Percentiles rank a stretch among this genome's conserved stretches.
Evolutionary conservation across 23 tunicate species (phyloP).

Genomic region (Phallusia fumigata): DNA sequence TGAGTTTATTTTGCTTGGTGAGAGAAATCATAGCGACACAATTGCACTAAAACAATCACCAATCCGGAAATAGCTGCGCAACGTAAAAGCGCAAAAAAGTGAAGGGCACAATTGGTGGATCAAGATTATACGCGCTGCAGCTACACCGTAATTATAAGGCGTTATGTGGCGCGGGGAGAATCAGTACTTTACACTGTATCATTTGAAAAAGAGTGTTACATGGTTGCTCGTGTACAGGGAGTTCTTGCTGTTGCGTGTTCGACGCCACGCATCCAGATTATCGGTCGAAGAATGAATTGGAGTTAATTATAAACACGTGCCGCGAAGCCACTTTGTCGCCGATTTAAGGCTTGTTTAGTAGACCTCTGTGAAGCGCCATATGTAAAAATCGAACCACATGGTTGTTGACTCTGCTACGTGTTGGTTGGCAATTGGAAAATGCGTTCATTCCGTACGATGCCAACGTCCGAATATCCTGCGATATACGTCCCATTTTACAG

Average conservation of each 20-base stretch:
- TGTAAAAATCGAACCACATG: conserved; percentile 5
- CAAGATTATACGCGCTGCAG: too few species aligned
- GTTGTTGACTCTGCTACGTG: not conserved
- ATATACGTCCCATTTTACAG: conserved; percentile 9
- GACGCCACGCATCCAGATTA: not conserved
- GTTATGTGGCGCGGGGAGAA: too few species aligned
- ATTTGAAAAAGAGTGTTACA: not conserved
- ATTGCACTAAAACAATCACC: too few species aligned
- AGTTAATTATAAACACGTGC: too few species aligned
- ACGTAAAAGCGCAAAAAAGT: too few species aligned
- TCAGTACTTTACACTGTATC: not conserved
- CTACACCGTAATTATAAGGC: too few species aligned
- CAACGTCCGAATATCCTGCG: conserved; percentile 26
- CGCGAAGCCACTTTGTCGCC: not conserved
- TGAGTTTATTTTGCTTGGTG: too few species aligned
- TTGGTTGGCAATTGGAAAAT: conserved; percentile 2
- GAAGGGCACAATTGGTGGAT: too few species aligned
- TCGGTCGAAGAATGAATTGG: too few species aligned
- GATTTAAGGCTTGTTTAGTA: not conserved
- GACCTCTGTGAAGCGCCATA: not conserved
- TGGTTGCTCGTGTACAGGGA: conserved; percentile 3
- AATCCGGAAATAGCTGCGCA: too few species aligned
- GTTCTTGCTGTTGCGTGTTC: not conserved
- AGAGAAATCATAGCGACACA: too few species aligned
- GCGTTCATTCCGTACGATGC: conserved; percentile 5